These are phyloP conservation scores for Tholera decimalis DNA, from an alignment of 2,888 invertebrate genomes.

Conservation along the genomic window DNA sequence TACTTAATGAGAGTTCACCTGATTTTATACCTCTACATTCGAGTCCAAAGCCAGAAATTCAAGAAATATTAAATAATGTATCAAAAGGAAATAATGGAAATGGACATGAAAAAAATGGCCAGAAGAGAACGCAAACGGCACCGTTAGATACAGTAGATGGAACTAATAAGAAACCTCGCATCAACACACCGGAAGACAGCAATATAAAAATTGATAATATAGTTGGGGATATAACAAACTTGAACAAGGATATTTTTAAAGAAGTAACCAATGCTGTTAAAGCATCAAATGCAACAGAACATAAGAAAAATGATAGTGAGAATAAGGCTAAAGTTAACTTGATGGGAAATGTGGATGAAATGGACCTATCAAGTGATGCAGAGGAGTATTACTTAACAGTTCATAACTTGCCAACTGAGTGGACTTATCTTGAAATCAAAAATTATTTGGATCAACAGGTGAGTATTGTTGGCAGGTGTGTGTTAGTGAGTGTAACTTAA, in stretches of 20 bases:
- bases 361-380: constrained; percentile 1
- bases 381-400: constrained; percentile 45
- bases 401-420: constrained; percentile 41
- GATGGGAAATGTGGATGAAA: background rate
- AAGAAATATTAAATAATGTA: background rate
- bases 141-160: constrained; percentile 16
- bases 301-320: background rate
- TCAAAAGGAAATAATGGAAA: constrained; percentile 5
- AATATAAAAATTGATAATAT: background rate
- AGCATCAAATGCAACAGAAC: background rate
- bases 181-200: background rate
- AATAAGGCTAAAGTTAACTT: background rate
- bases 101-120: constrained; percentile 32
- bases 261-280: background rate
- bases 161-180: constrained; percentile 36
- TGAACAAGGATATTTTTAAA: background rate
- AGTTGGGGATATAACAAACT: background rate
- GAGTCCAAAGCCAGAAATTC: background rate
- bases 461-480: constrained; percentile 16
- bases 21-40: background rate
- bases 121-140: constrained; percentile 25
- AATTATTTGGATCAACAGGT: constrained; percentile 70
- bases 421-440: constrained; percentile 63
- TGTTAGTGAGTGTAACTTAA: too few relatives aligned
- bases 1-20: background rate